Percentiles rank a stretch among this genome's conserved stretches.
These are phyloP conservation scores for Lutjanus campechanus DNA, from an alignment of 2,797 vertebrate genomes.

Conservation along the genomic window DNA sequence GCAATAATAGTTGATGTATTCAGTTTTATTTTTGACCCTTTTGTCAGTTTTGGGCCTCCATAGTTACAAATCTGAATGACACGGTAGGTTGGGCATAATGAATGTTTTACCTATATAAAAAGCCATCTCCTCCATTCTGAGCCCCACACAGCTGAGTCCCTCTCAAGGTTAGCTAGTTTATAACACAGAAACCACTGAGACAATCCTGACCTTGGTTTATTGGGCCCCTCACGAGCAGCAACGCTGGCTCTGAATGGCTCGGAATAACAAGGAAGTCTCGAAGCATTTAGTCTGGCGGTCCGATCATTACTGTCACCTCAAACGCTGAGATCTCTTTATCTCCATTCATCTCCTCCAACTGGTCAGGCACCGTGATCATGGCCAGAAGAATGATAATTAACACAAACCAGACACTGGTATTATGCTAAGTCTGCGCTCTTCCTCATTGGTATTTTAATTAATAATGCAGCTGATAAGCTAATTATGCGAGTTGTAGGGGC, in stretches of 20 bases:
- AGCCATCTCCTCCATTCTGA: slow-evolving; percentile 8
- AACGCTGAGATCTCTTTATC: slow-evolving; percentile 64
- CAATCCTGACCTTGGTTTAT: slow-evolving; percentile 43
- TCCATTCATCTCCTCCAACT: slow-evolving; percentile 45
- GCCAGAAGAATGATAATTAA: slow-evolving; percentile 84
- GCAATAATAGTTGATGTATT: background rate
- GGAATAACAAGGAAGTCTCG: slow-evolving; percentile 27
- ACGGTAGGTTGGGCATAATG: background rate
- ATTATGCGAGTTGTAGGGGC: slow-evolving; percentile 86
- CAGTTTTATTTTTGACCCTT: background rate
- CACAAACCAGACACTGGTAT: slow-evolving; percentile 71
- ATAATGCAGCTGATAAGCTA: slow-evolving; percentile 86
- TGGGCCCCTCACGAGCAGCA: slow-evolving; percentile 18
- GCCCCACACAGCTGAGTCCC: slow-evolving; percentile 28
- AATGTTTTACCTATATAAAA: slow-evolving; percentile 34
- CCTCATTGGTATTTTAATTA: slow-evolving; percentile 86
- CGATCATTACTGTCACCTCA: slow-evolving; percentile 60
- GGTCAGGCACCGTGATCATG: slow-evolving; percentile 58
- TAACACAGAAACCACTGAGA: slow-evolving; percentile 9
- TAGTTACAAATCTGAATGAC: background rate
- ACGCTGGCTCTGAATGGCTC: slow-evolving; percentile 20
- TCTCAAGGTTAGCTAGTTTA: slow-evolving; percentile 46
- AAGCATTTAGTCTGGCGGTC: slow-evolving; percentile 29
- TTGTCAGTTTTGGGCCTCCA: background rate
- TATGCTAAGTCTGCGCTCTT: slow-evolving; percentile 76